These are phyloP conservation scores for Sebastiscus albofasciatus DNA, from an alignment of 2,797 vertebrate species.

Conservation along the genomic window DNA sequence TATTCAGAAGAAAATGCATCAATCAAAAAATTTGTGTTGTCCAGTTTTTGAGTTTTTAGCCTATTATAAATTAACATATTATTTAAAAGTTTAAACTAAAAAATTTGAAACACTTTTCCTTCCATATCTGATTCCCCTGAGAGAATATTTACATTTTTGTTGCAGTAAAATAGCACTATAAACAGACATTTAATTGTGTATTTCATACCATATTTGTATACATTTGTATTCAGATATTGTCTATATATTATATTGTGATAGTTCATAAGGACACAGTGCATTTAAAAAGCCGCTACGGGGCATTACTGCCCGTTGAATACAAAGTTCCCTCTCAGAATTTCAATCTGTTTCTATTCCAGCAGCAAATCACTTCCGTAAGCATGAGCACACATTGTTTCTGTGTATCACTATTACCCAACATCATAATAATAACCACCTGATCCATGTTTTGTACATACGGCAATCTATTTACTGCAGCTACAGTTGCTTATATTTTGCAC, in stretches of 20 bases:
- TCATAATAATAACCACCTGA: not conserved
- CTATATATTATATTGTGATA: not conserved
- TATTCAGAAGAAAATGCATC: not conserved
- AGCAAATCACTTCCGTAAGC: not conserved
- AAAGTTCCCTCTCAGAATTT: slow-evolving; percentile 13
- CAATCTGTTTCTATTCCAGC: slow-evolving; percentile 4
- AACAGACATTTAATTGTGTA: not conserved
- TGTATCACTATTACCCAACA: not conserved
- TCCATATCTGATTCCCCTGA: not conserved
- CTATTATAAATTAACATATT: not conserved
- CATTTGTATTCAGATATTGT: not conserved
- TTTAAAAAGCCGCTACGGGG: not conserved
- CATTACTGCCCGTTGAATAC: not conserved
- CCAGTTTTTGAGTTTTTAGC: not conserved
- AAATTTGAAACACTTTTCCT: not conserved
- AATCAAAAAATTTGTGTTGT: not conserved
- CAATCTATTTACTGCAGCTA: slow-evolving; percentile 15
- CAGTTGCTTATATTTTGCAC: not conserved
- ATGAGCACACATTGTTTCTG: not conserved
- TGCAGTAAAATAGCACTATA: not conserved
- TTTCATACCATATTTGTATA: not conserved
- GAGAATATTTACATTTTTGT: not conserved
- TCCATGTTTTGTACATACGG: slow-evolving; percentile 32
- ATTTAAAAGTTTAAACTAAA: not conserved
- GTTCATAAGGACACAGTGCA: not conserved